Base-by-base conservation (phyloP, 1,140 invertebrate species). In the Orius laevigatus region DNA sequence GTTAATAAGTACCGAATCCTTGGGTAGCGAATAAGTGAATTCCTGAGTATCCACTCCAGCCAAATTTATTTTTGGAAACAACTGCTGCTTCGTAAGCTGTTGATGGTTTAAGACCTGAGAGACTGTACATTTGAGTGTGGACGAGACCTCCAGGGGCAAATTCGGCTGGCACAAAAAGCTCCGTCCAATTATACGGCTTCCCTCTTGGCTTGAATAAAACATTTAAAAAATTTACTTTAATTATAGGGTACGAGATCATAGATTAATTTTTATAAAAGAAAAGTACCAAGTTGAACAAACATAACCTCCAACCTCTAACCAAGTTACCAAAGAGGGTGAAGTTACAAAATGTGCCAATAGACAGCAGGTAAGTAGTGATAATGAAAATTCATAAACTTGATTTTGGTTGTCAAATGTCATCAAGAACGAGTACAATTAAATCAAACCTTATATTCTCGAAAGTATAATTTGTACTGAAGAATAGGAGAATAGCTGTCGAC, bases 401-500 rank as follows among this genome's bases (percentile, higher is more conserved):
- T n/a, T n/a, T n/a, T n/a, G n/a, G n/a, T n/a, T n/a, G n/a, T n/a
- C n/a, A n/a, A 25, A 25, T 3, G 25, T 8, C 25, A 25, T 25
- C 3, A 25, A 25, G 3, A 25, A 8, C 3, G 12, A 43, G n/a
- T 41, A n/a, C 8, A 34, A 8, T 34, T 38, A 5, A 16, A 5
- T 38, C 53, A 53, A 55, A 63, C 62, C 46, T 53, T 42, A 45
- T 58, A 53, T 48, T 56, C 56, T 12, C 57, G 50, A 53, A 82
- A 77, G 68, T 72, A 75, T 9, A 83, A 68, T 42, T 74, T 73
- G 52, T 81, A 82, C 58, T 81, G 75, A 19, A 76, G 75, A 14
- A 83, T 76, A 0, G 74, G 70, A n/a, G 72, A 75, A 56, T 80
- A 82, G 46, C 78, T 82, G 55, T 83, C 78, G 3, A 81, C 78